Conservation (phyloP, 2,888 invertebrate species). For the Heteromyza rotundicornis region DNA sequence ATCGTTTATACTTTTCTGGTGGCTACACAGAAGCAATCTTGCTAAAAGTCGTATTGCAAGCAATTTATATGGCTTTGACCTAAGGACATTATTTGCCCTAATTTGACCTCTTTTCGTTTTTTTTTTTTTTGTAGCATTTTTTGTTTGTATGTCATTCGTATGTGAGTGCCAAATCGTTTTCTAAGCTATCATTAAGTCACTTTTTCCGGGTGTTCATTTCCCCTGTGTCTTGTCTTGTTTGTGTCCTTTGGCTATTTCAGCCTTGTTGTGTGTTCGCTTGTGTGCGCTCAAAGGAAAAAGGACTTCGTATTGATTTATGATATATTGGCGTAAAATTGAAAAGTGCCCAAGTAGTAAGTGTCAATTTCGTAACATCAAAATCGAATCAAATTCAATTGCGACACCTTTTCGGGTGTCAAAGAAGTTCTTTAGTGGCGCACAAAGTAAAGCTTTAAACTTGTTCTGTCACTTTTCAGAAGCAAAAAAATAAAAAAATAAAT, state of each 20-base stretch:
- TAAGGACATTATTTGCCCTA: conserved; percentile 52
- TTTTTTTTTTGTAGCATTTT: not conserved
- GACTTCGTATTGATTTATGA: conserved; percentile 52
- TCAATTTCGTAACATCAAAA: conserved; percentile 35
- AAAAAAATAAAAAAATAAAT: too few species aligned
- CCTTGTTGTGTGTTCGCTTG: too few species aligned
- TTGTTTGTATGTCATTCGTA: not conserved
- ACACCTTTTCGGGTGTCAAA: conserved; percentile 22
- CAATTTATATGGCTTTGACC: too few species aligned
- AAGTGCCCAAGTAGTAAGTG: conserved; percentile 36
- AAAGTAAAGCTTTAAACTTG: too few species aligned
- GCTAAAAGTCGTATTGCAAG: too few species aligned
- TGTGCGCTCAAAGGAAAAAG: conserved; percentile 8
- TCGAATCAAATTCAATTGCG: conserved; percentile 22
- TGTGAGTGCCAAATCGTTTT: conserved; percentile 45
- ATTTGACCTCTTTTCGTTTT: conserved; percentile 23
- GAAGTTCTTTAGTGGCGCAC: too few species aligned
- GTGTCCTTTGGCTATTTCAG: conserved; percentile 30
- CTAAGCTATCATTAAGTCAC: conserved; percentile 52
- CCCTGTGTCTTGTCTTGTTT: conserved; percentile 3
- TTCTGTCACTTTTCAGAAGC: too few species aligned
- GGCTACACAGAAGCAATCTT: too few species aligned
- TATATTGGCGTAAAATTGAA: conserved; percentile 50
- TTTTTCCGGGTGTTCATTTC: not conserved
- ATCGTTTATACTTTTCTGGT: too few species aligned